Conservation (phyloP, 2,888 invertebrate species). For the Adineta ricciae region DNA sequence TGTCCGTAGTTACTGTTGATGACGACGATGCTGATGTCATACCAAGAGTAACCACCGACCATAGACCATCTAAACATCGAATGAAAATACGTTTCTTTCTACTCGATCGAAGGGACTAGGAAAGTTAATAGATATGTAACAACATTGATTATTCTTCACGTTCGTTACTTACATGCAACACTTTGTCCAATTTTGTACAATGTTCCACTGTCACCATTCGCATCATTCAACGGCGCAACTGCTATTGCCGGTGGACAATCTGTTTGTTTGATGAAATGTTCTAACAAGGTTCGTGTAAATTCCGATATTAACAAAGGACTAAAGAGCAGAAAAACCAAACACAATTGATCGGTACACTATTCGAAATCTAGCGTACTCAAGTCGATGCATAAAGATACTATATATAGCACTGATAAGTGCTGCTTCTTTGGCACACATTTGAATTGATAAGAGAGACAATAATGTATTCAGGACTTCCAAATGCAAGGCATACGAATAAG, state of each 20-base stretch:
- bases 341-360: no score
- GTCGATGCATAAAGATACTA: slow-evolving; percentile 52
- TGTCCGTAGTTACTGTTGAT: neutral
- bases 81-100: no score
- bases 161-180: slow-evolving; percentile 55
- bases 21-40: slow-evolving; percentile 40
- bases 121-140: neutral
- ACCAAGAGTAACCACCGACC: slow-evolving; percentile 51
- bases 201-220: neutral
- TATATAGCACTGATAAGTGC: slow-evolving; percentile 65
- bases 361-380: slow-evolving; percentile 12
- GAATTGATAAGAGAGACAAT: slow-evolving; percentile 74
- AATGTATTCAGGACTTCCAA: slow-evolving; percentile 76
- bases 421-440: slow-evolving; percentile 57
- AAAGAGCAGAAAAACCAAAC: neutral
- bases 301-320: slow-evolving; percentile 3
- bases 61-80: slow-evolving; percentile 45
- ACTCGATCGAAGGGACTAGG: neutral
- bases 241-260: neutral
- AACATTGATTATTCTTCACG: neutral
- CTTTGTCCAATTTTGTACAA: slow-evolving; percentile 49
- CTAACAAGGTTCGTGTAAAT: slow-evolving; percentile 12
- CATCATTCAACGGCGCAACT: neutral
- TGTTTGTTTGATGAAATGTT: slow-evolving; percentile 18
- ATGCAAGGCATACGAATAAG: slow-evolving; percentile 37